Conservation (phyloP, 1,140 invertebrate species). For the Cyclargus thomasi region DNA sequence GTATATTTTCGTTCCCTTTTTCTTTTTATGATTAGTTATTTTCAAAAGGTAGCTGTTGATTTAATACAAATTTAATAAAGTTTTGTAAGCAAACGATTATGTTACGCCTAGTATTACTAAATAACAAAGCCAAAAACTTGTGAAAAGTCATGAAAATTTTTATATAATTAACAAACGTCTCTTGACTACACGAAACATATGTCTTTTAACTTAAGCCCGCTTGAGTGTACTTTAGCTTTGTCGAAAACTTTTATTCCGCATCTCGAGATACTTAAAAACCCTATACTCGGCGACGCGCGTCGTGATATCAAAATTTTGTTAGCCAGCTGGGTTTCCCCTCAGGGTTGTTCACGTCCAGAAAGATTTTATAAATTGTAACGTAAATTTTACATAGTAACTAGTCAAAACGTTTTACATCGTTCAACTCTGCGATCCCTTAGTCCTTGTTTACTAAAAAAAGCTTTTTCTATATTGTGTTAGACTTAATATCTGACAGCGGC, state of each 20-base stretch:
- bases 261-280: neutral
- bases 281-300: neutral
- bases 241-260: slow-evolving; percentile 1
- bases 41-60: neutral
- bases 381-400: too few relatives aligned
- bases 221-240: neutral
- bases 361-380: too few relatives aligned
- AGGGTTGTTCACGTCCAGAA: neutral
- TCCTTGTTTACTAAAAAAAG: too few relatives aligned
- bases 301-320: neutral
- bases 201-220: neutral
- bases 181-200: neutral
- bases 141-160: neutral
- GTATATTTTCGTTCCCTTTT: neutral
- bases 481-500: too few relatives aligned
- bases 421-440: too few relatives aligned
- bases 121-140: too few relatives aligned
- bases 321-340: neutral
- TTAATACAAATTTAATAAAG: neutral
- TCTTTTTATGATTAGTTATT: too few relatives aligned
- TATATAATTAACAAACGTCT: neutral
- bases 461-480: too few relatives aligned
- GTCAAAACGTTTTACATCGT: too few relatives aligned
- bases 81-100: too few relatives aligned
- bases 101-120: too few relatives aligned